Evolutionary conservation across 30 jellyfish, hydroid and myxozoan genomes (phyloP).

Genomic region (Chrysaora quinquecirrha): DNA sequence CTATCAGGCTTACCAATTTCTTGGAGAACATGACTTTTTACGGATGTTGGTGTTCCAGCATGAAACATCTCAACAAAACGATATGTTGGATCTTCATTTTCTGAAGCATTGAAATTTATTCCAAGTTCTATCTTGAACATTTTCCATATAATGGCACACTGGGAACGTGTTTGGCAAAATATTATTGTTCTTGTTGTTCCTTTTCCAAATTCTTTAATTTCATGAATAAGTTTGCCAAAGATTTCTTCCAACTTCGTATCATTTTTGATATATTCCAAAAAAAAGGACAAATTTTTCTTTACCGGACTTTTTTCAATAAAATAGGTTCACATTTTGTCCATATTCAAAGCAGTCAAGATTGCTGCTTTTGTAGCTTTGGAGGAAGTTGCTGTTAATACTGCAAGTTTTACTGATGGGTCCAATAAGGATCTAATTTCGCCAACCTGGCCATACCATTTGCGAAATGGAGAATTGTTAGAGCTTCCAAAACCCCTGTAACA

Average conservation of each 20-base stretch:
- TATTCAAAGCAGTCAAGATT: conserved; percentile 7
- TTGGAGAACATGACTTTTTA: not conserved
- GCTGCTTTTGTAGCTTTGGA: conserved; percentile 4
- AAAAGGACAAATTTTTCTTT: not conserved
- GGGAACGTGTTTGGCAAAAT: conserved; percentile 15
- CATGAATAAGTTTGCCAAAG: not conserved
- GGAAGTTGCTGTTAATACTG: conserved; percentile 14
- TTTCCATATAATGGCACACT: conserved; percentile 11
- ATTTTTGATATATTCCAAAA: not conserved
- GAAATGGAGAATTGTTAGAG: conserved; percentile 13
- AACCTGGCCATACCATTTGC: conserved; percentile 17
- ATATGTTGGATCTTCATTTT: not conserved
- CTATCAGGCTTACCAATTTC: not conserved
- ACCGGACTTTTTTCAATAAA: not conserved
- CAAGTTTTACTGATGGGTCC: conserved; percentile 17
- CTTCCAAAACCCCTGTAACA: conserved; percentile 3
- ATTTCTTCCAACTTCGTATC: not conserved
- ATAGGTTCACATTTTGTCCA: not conserved
- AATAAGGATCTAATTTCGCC: conserved; percentile 4
- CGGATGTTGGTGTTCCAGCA: conserved; percentile 12
- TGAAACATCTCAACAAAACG: conserved; percentile 8
- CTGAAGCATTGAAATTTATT: not conserved
- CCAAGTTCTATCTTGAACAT: not conserved
- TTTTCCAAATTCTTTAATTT: not conserved
- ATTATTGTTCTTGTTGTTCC: conserved; percentile 1